phyloP scores from a whole-genome alignment of 2,888 invertebrate species.

The Micropterix aruncella region DNA sequence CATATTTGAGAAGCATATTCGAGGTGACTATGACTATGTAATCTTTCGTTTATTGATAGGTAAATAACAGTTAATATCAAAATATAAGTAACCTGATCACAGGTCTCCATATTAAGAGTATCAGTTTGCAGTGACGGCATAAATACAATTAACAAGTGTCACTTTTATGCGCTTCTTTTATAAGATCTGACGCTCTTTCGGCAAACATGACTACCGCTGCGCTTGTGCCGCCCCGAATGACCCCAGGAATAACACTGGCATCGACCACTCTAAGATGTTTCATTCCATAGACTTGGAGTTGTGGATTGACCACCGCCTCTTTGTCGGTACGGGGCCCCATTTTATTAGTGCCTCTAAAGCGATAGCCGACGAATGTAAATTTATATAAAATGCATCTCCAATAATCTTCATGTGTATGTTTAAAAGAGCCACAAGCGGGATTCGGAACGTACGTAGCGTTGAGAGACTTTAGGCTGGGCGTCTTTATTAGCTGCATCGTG shows the following conservation, averaged over 20 bases:
- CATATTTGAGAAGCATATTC: too few species aligned
- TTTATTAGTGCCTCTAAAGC: conserved; percentile 38
- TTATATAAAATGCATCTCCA: conserved; percentile 21
- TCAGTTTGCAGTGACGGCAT: too few species aligned
- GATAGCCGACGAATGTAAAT: conserved; percentile 23
- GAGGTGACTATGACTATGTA: too few species aligned
- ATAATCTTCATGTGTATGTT: conserved; percentile 16
- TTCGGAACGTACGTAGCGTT: conserved; percentile 17
- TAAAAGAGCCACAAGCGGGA: conserved; percentile 17
- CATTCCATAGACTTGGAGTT: conserved; percentile 20
- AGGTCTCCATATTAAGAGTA: too few species aligned
- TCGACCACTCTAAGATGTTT: conserved; percentile 26
- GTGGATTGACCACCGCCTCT: conserved; percentile 18
- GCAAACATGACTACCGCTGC: conserved; percentile 22
- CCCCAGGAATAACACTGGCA: conserved; percentile 20
- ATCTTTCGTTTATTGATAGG: too few species aligned
- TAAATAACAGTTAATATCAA: too few species aligned
- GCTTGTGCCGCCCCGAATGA: conserved; percentile 30
- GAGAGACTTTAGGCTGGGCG: conserved; percentile 17
- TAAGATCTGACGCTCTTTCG: not conserved
- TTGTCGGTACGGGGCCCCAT: conserved; percentile 25
- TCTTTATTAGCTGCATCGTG: conserved; percentile 16
- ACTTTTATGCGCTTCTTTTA: not conserved
- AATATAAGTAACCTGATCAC: too few species aligned
- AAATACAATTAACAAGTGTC: too few species aligned